Evolutionary conservation across 1,140 invertebrate species (phyloP), one percentile per base, ranked within the genome.

Genomic region (Epicauta chinensis): DNA sequence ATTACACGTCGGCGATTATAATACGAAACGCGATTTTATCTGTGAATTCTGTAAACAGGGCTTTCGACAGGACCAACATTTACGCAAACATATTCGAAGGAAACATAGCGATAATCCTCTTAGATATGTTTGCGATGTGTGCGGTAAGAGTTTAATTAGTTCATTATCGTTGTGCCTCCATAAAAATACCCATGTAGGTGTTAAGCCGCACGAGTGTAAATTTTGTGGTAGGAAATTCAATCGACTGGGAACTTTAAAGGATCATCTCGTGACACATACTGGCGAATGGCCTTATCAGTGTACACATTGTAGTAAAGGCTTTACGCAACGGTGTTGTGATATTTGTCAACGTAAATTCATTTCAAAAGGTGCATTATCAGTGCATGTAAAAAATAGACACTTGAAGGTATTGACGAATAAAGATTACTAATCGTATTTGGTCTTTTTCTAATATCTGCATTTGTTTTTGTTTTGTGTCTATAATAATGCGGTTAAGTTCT

Each of bases 221-320:
- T 53, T 61, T 16, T 65, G 63, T 41, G 60, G 56, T 2, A 62
- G 56, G 37, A 39, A 43, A 7, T 65, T 65, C 44, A 58, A 53
- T n/a, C 44, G 61, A 35, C 51, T 54, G 13, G 60, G 57, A 1
- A 65, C 61, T 2, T 51, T 65, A 12, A 80, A 85, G 46, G 83
- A 86, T n/a, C 87, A 90, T 69, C 82, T 87, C 56, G 73, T 85
- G 60, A 76, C 84, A 58, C 86, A 89, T 71, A 87, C 83, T 23
- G 87, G 87, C 7, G 82, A 87, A 59, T 77, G 83, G 57, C 87
- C 86, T 0, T 88, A 86, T 66, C 75, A 77, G 59, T 89, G 86
- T 64, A 71, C 73, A 34, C 74, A 78, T 38, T 89, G 87, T 65
- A 70, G 75, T 3, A 80, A 86, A 61, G 76, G 76, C 0, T 83